Evolutionary conservation across 2,888 invertebrate species (phyloP).

Genomic region (Apotomis capreana): DNA sequence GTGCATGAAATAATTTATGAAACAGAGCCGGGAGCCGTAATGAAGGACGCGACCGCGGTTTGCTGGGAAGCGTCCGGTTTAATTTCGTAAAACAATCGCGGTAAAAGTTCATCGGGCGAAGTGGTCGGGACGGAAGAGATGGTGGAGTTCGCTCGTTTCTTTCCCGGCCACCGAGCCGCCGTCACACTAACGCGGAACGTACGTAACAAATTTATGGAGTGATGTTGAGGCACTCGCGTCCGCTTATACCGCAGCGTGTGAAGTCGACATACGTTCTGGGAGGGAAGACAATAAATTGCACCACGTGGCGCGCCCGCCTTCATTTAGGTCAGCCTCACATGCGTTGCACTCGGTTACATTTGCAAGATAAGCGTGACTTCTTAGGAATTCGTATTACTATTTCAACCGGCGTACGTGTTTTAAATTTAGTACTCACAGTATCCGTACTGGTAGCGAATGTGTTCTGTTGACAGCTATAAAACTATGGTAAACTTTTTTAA

Average conservation of each 20-base stretch:
- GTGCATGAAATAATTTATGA: slow-evolving; percentile 78
- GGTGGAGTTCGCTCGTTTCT: slow-evolving; percentile 27
- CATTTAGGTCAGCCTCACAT: slow-evolving; percentile 63
- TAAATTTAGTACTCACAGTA: slow-evolving; percentile 15
- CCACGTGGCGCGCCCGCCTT: slow-evolving; percentile 58
- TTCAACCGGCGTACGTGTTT: slow-evolving; percentile 18
- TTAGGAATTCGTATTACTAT: slow-evolving; percentile 20
- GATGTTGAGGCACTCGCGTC: slow-evolving; percentile 20
- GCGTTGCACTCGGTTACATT: slow-evolving; percentile 34
- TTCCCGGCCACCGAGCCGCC: slow-evolving; percentile 38
- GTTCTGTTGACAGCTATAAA: slow-evolving; percentile 15
- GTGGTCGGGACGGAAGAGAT: slow-evolving; percentile 44
- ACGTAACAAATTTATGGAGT: slow-evolving; percentile 28
- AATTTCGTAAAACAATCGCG: slow-evolving; percentile 59
- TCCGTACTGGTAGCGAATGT: slow-evolving; percentile 22
- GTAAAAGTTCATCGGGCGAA: slow-evolving; percentile 55
- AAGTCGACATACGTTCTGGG: slow-evolving; percentile 55
- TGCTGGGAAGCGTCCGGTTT: slow-evolving; percentile 54
- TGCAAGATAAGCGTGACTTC: slow-evolving; percentile 34
- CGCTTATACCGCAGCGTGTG: slow-evolving; percentile 43
- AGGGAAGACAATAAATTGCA: slow-evolving; percentile 72
- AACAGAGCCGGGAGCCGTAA: slow-evolving; percentile 70
- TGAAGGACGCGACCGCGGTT: slow-evolving; percentile 70
- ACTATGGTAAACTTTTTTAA: slow-evolving; percentile 29
- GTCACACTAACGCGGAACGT: slow-evolving; percentile 31